Conservation (phyloP, 2,888 invertebrate species). For the Metalampra italica region DNA sequence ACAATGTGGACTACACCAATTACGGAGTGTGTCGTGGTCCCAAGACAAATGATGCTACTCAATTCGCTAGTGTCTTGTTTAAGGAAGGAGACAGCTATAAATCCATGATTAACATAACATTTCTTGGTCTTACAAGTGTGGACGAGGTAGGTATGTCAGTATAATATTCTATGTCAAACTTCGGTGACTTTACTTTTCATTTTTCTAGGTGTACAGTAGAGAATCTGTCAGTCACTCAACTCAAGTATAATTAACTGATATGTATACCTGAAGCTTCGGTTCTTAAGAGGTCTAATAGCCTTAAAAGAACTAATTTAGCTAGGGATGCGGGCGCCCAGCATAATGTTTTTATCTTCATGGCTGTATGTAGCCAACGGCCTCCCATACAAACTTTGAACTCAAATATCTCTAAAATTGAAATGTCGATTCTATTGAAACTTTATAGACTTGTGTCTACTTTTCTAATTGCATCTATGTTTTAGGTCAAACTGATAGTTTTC, state of each 20-base stretch:
- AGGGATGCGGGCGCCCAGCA: no score
- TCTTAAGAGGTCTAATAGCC: not conserved
- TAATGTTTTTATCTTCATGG: no score
- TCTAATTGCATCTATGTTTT: constrained; percentile 5
- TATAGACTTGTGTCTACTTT: not conserved
- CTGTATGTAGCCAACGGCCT: no score
- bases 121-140: constrained; percentile 7
- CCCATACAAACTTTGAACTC: no score
- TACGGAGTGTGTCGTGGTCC: constrained; percentile 19
- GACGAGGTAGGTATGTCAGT: constrained; percentile 14
- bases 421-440: no score
- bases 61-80: not conserved
- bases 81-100: constrained; percentile 6
- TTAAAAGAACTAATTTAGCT: no score
- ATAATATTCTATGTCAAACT: no score
- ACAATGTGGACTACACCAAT: constrained; percentile 9
- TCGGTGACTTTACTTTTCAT: no score
- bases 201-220: no score
- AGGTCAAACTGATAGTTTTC: constrained; percentile 24
- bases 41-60: constrained; percentile 17
- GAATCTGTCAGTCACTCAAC: not conserved
- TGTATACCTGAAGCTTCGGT: not conserved
- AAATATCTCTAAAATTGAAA: no score
- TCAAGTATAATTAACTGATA: not conserved
- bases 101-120: constrained; percentile 14